These are phyloP conservation scores for Acronicta leporina DNA, from an alignment of 2,888 invertebrate species.

Conservation along the genomic window DNA sequence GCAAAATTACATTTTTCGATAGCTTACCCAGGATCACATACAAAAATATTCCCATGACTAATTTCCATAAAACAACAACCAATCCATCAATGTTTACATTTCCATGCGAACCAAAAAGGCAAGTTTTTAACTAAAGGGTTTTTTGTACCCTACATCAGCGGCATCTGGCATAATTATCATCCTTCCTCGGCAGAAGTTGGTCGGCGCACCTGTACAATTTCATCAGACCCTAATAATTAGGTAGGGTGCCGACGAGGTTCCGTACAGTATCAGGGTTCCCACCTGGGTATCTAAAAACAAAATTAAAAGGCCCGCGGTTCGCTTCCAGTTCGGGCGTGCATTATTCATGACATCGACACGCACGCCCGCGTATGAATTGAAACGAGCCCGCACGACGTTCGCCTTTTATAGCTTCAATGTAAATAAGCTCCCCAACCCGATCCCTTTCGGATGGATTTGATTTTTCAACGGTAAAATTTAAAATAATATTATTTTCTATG, in stretches of 20 bases:
- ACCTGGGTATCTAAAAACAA: conserved; percentile 51
- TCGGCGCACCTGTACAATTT: conserved; percentile 30
- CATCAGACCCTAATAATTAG: conserved; percentile 37
- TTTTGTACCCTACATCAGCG: conserved; percentile 9
- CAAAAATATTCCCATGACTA: conserved; percentile 4
- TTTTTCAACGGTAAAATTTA: conserved; percentile 54
- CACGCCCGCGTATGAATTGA: conserved; percentile 70
- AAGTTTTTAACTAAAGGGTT: conserved; percentile 9
- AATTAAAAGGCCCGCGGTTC: conserved; percentile 54
- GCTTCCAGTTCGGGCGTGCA: conserved; percentile 54
- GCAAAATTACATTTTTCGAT: background rate
- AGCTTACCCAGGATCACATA: conserved; percentile 10
- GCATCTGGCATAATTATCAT: conserved; percentile 34
- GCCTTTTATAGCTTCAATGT: conserved; percentile 66
- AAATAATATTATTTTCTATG: conserved; percentile 41
- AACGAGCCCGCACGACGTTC: conserved; percentile 58
- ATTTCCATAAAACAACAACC: conserved; percentile 41
- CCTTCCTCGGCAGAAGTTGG: conserved; percentile 20
- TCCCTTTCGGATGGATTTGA: conserved; percentile 51
- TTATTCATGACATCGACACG: conserved; percentile 68
- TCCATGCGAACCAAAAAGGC: conserved; percentile 16
- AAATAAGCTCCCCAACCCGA: conserved; percentile 57
- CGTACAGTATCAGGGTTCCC: conserved; percentile 36
- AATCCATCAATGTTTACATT: conserved; percentile 17
- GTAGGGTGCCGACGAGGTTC: conserved; percentile 1